Conservation (phyloP, 2,888 invertebrate genomes). For the Frankliniella intonsa region DNA sequence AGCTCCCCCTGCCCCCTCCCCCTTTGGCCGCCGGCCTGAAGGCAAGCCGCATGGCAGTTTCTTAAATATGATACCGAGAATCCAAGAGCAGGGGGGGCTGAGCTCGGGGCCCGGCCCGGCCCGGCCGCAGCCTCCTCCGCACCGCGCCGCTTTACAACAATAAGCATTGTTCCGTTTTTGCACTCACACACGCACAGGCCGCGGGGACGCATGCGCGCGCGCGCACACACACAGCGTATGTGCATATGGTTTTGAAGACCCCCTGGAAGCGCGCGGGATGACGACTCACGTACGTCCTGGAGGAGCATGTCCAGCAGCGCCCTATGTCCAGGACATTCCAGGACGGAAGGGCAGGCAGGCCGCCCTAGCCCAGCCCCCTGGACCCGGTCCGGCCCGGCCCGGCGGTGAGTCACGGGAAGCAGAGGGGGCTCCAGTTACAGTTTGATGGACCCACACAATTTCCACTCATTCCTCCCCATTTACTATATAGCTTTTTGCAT, state of each 20-base stretch:
- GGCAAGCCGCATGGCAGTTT: not conserved
- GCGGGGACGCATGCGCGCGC: not conserved
- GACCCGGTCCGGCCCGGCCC: too few relatives aligned
- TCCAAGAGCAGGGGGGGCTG: not conserved
- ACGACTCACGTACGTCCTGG: too few relatives aligned
- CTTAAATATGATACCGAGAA: constrained; percentile 14
- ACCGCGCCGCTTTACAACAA: not conserved
- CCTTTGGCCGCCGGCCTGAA: not conserved
- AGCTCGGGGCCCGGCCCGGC: not conserved
- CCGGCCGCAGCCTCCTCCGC: not conserved
- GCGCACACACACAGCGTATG: not conserved
- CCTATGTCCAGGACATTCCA: too few relatives aligned
- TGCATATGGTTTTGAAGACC: not conserved
- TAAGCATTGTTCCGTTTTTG: constrained; percentile 25
- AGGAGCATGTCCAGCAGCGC: too few relatives aligned
- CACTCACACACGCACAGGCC: constrained; percentile 10
- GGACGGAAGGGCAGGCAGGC: too few relatives aligned
- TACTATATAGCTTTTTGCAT: not conserved
- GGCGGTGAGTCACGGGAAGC: too few relatives aligned
- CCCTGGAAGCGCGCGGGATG: not conserved
- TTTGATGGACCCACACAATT: too few relatives aligned
- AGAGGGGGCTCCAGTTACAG: too few relatives aligned
- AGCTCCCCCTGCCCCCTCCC: too few relatives aligned
- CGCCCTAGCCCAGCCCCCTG: too few relatives aligned
- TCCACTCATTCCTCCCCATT: not conserved